These are phyloP conservation scores for Drosophila mercatorum DNA, from an alignment of 2,888 invertebrate genomes.

Conservation along the genomic window DNA sequence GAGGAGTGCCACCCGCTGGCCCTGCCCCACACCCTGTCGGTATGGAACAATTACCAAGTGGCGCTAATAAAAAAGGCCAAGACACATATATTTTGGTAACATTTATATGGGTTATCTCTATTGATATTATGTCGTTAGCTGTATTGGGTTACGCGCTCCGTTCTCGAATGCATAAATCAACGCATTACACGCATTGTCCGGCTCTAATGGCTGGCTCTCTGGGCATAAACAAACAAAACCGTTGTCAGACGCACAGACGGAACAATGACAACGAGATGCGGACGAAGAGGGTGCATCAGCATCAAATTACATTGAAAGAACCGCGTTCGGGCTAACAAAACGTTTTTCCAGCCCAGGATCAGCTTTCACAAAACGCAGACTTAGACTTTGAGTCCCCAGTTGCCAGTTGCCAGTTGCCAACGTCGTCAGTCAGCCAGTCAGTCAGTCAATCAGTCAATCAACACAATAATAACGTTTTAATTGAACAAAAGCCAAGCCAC, in stretches of 20 bases:
- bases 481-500: conserved; percentile 71
- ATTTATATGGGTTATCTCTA: conserved; percentile 20
- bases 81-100: conserved; percentile 21
- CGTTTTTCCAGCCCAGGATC: conserved; percentile 69
- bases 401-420: conserved; percentile 32
- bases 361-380: conserved; percentile 76
- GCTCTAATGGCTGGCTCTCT: conserved; percentile 52
- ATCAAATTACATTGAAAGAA: conserved; percentile 71
- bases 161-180: conserved; percentile 64
- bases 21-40: not conserved
- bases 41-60: conserved; percentile 68
- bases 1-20: conserved; percentile 30
- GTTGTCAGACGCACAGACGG: conserved; percentile 36
- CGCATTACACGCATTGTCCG: conserved; percentile 44
- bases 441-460: conserved; percentile 46
- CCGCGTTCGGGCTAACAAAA: conserved; percentile 61
- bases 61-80: conserved; percentile 70
- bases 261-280: conserved; percentile 27
- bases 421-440: conserved; percentile 40
- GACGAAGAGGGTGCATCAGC: conserved; percentile 26
- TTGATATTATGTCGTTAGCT: conserved; percentile 23
- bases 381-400: conserved; percentile 78
- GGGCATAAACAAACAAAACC: conserved; percentile 72
- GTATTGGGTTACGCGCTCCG: conserved; percentile 54
- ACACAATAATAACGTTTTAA: conserved; percentile 81